These are phyloP conservation scores for Spodoptera picta DNA, from an alignment of 2,888 invertebrate species.

Conservation along the genomic window DNA sequence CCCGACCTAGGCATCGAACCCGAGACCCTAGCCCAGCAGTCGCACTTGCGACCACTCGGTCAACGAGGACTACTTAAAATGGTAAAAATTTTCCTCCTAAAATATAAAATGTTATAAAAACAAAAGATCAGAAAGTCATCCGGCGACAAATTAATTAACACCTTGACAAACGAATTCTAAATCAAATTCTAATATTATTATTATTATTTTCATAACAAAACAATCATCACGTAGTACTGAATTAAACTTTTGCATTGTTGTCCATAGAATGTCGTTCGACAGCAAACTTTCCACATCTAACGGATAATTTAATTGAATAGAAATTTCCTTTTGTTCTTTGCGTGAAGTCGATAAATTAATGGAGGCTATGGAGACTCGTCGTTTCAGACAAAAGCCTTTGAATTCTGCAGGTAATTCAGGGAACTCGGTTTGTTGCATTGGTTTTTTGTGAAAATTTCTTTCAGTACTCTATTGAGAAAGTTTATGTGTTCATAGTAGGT, in stretches of 20 bases:
- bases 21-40: too few species aligned
- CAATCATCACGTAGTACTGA: conserved; percentile 2
- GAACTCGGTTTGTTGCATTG: background rate
- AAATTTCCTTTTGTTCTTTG: conserved; percentile 54
- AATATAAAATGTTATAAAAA: too few species aligned
- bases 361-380: conserved; percentile 42
- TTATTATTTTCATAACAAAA: conserved; percentile 17
- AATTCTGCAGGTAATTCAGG: conserved; percentile 12
- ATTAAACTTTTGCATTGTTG: conserved; percentile 15
- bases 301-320: conserved; percentile 60
- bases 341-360: conserved; percentile 49
- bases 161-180: conserved; percentile 1
- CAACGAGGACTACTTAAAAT: too few species aligned
- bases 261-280: conserved; percentile 28
- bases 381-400: conserved; percentile 41
- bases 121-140: too few species aligned
- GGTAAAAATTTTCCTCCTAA: too few species aligned
- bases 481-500: too few species aligned
- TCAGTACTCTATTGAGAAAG: too few species aligned
- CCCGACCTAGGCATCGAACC: too few species aligned
- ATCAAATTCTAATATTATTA: conserved; percentile 8
- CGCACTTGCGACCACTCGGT: too few species aligned
- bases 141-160: too few species aligned
- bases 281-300: conserved; percentile 57
- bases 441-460: background rate